Evolutionary conservation across 2,888 invertebrate genomes (phyloP), one percentile per base, ranked within the genome.

Genomic region (Chrysotoxum bicinctum): DNA sequence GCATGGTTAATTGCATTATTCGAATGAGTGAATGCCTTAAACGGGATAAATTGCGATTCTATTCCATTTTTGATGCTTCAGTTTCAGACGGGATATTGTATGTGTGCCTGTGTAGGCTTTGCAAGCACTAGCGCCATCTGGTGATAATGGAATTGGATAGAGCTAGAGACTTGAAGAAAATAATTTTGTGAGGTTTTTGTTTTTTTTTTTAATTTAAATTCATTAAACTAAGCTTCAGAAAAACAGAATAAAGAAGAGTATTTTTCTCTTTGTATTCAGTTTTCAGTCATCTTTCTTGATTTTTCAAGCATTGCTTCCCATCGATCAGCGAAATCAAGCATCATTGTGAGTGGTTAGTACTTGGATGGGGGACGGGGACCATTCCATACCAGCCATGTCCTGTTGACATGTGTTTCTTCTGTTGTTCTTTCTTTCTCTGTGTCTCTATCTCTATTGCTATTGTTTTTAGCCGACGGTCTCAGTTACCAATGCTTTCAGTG

Each of bases 1-100:
- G 74, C 77, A 86, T 86, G 86, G 86, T 82, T 86, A 86, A 86
- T 86, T 86, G 86, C 86, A 86, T 86, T 86, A 86, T 82, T 82
- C 86, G 86, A 86, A 86, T 86, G 86, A 86, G 86, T 82, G 77
- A 86, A 86, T 77, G 86, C 77, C 77, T 82, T 82, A 78, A 86
- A 78, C 58, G 82, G 86, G 74, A 82, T 82, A 74, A 82, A 78
- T 82, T 86, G 82, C 73, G 58, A 48, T 86, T 78, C 74, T 70
- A 70, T 74, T 77, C 70, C 48, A 69, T 77, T 72, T 64, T 37
- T 66, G 52, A 66, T 79, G 52, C 21, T 50, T 26, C 7, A 7
- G 21, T 14, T 14, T 12, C 21, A 14, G 14, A 23, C 14, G n/a
- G 23, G 1, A 26, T 50, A 50, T 26, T 50, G 8, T n/a, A 26